Evolutionary conservation across 1,140 invertebrate genomes (phyloP).

Genomic region (Habropoda laboriosa): DNA sequence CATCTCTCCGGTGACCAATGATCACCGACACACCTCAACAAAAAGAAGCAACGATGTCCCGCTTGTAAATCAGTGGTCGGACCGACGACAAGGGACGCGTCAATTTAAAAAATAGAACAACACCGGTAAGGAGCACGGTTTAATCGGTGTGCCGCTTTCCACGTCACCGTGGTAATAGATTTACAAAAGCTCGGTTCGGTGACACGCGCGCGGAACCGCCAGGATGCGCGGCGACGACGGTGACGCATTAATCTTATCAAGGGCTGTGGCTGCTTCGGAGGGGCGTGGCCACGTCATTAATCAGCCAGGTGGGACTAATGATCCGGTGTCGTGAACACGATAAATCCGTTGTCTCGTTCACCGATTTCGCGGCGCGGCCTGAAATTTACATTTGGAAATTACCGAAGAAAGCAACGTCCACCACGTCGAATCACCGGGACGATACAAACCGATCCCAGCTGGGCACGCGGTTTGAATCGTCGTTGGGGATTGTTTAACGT

Average conservation of each 20-base stretch:
- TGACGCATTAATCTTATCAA: slow-evolving; percentile 59
- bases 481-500: slow-evolving; percentile 75
- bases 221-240: slow-evolving; percentile 17
- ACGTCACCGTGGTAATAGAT: slow-evolving; percentile 24
- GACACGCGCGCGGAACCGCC: slow-evolving; percentile 28
- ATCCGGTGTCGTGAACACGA: slow-evolving; percentile 48
- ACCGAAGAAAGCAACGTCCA: slow-evolving; percentile 46
- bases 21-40: neutral
- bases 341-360: slow-evolving; percentile 57
- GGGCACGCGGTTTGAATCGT: slow-evolving; percentile 69
- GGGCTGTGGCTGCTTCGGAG: neutral
- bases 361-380: slow-evolving; percentile 43
- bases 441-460: slow-evolving; percentile 37
- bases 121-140: slow-evolving; percentile 14
- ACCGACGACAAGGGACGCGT: slow-evolving; percentile 21
- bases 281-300: slow-evolving; percentile 52
- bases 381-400: slow-evolving; percentile 55
- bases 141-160: slow-evolving; percentile 10
- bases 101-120: slow-evolving; percentile 52
- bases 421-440: slow-evolving; percentile 54
- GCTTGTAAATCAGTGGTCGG: slow-evolving; percentile 21
- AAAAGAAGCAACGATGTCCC: slow-evolving; percentile 5
- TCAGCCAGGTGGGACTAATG: slow-evolving; percentile 50
- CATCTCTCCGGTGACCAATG: neutral
- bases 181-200: slow-evolving; percentile 17